These are phyloP conservation scores for Minunthozetes semirufus DNA, from an alignment of 2,888 invertebrate species.

Conservation along the genomic window DNA sequence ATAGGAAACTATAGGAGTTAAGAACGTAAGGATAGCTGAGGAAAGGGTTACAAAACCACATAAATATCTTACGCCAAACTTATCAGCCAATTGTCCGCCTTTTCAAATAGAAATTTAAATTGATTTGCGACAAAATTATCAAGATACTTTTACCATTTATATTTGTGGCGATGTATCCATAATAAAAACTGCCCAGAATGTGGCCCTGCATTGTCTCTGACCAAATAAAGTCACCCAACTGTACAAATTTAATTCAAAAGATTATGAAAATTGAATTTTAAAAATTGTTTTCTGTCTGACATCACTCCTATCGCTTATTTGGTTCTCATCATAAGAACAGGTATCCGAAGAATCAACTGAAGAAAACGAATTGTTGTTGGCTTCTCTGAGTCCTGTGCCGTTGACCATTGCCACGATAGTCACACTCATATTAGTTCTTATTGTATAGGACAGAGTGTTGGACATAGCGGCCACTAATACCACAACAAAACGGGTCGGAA, in stretches of 20 bases:
- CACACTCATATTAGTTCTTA: slow-evolving; percentile 37
- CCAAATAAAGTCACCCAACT: slow-evolving; percentile 40
- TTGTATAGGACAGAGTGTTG: slow-evolving; percentile 35
- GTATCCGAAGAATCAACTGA: background rate
- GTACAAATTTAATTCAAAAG: background rate
- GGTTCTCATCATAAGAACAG: background rate
- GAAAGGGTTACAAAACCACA: slow-evolving; percentile 39
- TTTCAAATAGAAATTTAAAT: background rate
- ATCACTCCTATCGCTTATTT: background rate
- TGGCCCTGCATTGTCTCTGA: slow-evolving; percentile 41
- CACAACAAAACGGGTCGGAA: slow-evolving; percentile 33
- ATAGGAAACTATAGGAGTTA: slow-evolving; percentile 40
- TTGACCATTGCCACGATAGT: slow-evolving; percentile 38
- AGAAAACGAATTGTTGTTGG: background rate
- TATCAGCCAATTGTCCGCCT: slow-evolving; percentile 41
- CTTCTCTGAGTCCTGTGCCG: background rate
- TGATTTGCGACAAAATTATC: background rate
- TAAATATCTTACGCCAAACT: slow-evolving; percentile 39
- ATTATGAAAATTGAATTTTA: background rate
- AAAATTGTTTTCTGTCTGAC: background rate
- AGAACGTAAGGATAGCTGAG: slow-evolving; percentile 41
- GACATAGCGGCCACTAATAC: slow-evolving; percentile 32
- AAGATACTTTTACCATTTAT: slow-evolving; percentile 35
- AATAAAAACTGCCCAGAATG: slow-evolving; percentile 42
- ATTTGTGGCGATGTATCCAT: slow-evolving; percentile 42